phyloP scores from a whole-genome alignment of 2,113 vertebrate species.

The Gasterosteus aculeatus region DNA sequence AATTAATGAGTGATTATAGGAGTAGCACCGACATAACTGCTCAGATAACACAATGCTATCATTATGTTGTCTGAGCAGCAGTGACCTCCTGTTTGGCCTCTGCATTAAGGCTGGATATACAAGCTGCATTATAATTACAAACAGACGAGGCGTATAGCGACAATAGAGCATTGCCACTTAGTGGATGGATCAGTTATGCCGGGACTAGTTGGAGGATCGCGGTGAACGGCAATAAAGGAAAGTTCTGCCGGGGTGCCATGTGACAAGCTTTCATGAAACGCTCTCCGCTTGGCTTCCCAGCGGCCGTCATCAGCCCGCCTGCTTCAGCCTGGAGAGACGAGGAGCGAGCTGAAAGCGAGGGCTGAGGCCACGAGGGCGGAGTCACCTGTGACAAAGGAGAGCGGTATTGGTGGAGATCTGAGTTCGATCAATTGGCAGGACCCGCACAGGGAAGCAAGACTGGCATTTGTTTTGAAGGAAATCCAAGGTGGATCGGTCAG shows the following conservation, averaged over 20 bases:
- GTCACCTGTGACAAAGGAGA: constrained; percentile 32
- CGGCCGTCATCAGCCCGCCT: constrained; percentile 54
- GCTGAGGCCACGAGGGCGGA: constrained; percentile 28
- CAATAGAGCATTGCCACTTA: too few relatives aligned
- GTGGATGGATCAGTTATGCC: too few relatives aligned
- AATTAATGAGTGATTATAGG: background rate
- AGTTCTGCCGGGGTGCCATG: too few relatives aligned
- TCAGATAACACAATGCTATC: constrained; percentile 5
- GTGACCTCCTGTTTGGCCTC: too few relatives aligned
- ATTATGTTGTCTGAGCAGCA: too few relatives aligned
- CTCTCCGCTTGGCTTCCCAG: constrained; percentile 56
- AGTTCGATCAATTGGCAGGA: constrained; percentile 18
- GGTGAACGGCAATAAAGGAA: background rate
- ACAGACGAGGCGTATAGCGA: too few relatives aligned
- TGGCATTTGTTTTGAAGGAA: constrained; percentile 25
- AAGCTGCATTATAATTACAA: background rate
- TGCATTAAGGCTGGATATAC: background rate
- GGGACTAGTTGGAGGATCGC: too few relatives aligned
- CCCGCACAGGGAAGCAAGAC: background rate
- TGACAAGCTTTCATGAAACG: constrained; percentile 12
- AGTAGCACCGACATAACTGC: constrained; percentile 26
- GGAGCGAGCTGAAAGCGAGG: constrained; percentile 21
- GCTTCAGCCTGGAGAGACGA: constrained; percentile 34
- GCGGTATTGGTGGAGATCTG: constrained; percentile 17
- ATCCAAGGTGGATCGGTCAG: constrained; percentile 18